Evolutionary conservation across 2,113 vertebrate species (phyloP).

Genomic region (Gallinago jamesoni): DNA sequence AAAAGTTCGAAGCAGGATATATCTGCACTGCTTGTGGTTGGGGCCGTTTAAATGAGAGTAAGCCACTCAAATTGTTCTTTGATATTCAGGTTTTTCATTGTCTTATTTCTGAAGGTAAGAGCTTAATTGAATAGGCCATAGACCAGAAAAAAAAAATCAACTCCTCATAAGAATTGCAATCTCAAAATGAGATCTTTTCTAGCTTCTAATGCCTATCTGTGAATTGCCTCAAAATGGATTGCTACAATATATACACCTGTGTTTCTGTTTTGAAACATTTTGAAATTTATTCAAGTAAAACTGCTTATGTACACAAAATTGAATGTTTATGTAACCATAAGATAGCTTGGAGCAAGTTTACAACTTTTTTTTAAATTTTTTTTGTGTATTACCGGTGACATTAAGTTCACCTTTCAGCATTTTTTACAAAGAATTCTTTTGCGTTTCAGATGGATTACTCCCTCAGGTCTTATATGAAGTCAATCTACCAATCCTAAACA

Average conservation of each 20-base stretch:
- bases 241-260: neutral
- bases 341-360: neutral
- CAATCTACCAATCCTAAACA: slow-evolving; percentile 78
- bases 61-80: neutral
- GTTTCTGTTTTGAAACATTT: neutral
- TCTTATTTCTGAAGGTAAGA: neutral
- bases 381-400: neutral
- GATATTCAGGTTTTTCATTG: neutral
- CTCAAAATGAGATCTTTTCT: neutral
- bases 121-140: neutral
- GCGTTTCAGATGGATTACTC: slow-evolving; percentile 75
- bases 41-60: slow-evolving; percentile 83
- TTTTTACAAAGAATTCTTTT: neutral
- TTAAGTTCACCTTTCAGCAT: neutral
- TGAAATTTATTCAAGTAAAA: neutral
- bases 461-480: slow-evolving; percentile 80
- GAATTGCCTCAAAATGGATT: neutral
- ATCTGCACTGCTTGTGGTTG: slow-evolving; percentile 84
- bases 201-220: accelerated
- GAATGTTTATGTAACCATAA: neutral
- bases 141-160: neutral
- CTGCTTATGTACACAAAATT: neutral
- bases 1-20: slow-evolving; percentile 74
- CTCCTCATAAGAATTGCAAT: neutral
- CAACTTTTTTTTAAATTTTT: neutral